Evolutionary conservation across 2,113 vertebrate species (phyloP).

Genomic region (Sinosuthora webbiana): DNA sequence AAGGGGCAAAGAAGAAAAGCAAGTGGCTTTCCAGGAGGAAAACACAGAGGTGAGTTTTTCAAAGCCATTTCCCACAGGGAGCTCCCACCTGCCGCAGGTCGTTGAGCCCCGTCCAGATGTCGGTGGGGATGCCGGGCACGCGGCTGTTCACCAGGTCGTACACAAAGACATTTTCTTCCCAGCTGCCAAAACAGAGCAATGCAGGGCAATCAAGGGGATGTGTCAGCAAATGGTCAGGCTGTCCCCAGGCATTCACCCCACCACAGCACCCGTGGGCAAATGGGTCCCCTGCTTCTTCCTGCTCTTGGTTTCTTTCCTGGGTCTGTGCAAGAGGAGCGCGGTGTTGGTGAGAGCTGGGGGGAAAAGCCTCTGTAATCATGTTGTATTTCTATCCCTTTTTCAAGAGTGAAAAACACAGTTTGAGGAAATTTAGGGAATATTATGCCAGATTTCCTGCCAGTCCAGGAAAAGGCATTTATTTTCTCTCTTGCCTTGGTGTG

Average conservation of each 20-base stretch:
- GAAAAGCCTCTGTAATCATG: neutral
- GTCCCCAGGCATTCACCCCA: rapidly evolving
- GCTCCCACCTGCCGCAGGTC: conserved; percentile 79
- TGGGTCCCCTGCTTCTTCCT: neutral
- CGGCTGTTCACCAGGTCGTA: conserved; percentile 84
- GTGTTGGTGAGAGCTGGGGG: neutral
- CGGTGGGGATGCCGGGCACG: conserved; percentile 78
- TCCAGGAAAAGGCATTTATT: neutral
- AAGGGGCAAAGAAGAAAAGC: neutral
- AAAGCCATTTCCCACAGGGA: neutral
- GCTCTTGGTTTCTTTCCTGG: rapidly evolving
- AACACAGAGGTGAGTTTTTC: neutral
- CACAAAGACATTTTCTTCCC: conserved; percentile 85
- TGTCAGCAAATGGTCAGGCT: neutral
- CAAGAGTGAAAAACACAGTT: neutral
- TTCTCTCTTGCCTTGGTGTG: neutral
- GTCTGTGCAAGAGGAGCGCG: rapidly evolving
- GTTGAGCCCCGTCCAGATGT: conserved; percentile 81
- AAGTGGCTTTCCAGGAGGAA: neutral
- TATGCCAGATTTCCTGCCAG: neutral
- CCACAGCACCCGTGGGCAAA: neutral
- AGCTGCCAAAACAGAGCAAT: conserved; percentile 47
- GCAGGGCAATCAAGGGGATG: rapidly evolving
- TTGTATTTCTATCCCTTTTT: neutral
- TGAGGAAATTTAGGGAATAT: neutral